Conservation (phyloP, 2,888 invertebrate genomes). For the Agrochola lychnidis region DNA sequence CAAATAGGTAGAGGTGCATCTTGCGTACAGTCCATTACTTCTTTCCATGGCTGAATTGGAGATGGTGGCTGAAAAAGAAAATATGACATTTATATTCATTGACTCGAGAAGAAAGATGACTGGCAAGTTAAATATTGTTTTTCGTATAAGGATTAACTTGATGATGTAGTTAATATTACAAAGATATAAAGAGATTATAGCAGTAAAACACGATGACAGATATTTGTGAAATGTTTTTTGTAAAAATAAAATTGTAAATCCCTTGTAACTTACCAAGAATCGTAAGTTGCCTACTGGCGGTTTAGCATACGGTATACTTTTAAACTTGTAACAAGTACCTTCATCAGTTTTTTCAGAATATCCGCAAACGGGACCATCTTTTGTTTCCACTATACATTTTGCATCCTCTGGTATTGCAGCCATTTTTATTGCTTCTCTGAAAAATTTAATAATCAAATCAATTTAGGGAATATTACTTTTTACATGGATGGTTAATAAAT, state of each 20-base stretch:
- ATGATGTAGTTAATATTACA: background rate
- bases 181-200: background rate
- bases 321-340: constrained; percentile 78
- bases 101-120: background rate
- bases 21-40: constrained; percentile 79
- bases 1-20: constrained; percentile 67
- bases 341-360: constrained; percentile 73
- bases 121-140: background rate
- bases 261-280: constrained; percentile 78
- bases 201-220: background rate
- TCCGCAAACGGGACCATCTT: constrained; percentile 81
- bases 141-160: background rate
- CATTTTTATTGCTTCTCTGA: constrained; percentile 53
- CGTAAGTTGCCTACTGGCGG: constrained; percentile 82
- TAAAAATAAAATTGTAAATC: no score
- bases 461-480: background rate
- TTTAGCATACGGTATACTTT: constrained; percentile 84
- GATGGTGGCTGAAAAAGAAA: constrained; percentile 79
- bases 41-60: constrained; percentile 76
- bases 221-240: background rate
- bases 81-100: background rate
- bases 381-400: constrained; percentile 71
- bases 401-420: constrained; percentile 57
- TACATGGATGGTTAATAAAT: background rate
- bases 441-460: constrained; percentile 6